Percentiles rank a stretch among this genome's conserved stretches.
Evolutionary conservation across 2,113 vertebrate genomes (phyloP).

Genomic region (Serilophus lunatus): DNA sequence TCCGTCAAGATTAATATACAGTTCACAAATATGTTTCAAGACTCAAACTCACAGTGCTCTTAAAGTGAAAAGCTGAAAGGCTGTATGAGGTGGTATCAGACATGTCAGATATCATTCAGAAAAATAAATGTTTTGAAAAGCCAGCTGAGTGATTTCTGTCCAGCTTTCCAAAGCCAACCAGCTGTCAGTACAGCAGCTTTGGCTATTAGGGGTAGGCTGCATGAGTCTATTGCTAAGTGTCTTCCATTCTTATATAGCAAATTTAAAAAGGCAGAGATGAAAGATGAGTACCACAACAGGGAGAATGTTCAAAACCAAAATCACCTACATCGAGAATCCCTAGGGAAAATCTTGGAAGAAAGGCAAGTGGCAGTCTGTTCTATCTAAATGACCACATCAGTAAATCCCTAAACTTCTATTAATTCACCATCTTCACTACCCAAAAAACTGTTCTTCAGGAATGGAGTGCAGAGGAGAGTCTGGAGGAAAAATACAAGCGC

Average conservation of each 20-base stretch:
- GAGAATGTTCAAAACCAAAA: background rate
- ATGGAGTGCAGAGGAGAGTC: background rate
- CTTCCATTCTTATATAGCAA: background rate
- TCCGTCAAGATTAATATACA: background rate
- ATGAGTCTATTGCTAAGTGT: background rate
- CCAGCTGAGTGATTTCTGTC: background rate
- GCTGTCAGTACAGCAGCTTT: background rate
- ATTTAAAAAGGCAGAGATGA: background rate
- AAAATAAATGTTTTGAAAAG: background rate
- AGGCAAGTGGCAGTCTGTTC: background rate
- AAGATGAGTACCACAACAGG: background rate
- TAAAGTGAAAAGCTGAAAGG: background rate
- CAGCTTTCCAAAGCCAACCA: background rate
- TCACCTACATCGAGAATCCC: background rate
- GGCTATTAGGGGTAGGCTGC: background rate
- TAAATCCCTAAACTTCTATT: background rate
- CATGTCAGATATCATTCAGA: background rate
- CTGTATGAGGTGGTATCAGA: background rate
- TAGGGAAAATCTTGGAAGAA: background rate
- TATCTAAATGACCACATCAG: background rate
- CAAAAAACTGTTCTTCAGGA: background rate
- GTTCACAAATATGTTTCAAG: background rate
- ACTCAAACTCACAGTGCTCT: background rate
- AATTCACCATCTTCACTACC: background rate
- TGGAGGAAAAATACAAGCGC: background rate